phyloP scores from a whole-genome alignment of 2,888 invertebrate species.

The Nebria salina region DNA sequence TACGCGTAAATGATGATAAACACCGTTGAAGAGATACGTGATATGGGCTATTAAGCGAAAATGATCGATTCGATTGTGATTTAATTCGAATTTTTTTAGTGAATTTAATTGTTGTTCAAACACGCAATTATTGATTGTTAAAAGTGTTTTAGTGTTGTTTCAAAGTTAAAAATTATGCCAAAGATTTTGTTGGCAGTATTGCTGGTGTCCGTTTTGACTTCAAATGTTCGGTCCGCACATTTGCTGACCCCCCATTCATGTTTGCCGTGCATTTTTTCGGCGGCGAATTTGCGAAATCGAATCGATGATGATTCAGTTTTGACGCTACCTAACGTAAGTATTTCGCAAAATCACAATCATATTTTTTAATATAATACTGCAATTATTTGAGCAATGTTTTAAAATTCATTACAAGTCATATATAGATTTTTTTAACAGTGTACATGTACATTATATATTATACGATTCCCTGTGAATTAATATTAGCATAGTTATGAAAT shows the following conservation, averaged over 20 bases:
- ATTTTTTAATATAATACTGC: background rate
- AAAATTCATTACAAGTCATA: no score
- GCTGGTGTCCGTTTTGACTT: conserved; percentile 31
- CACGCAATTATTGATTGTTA: background rate
- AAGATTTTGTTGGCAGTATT: conserved; percentile 26
- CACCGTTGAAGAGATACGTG: background rate
- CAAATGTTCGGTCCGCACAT: conserved; percentile 30
- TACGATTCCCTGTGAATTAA: no score
- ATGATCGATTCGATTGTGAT: background rate
- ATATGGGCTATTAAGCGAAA: background rate
- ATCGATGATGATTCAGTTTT: conserved; percentile 19
- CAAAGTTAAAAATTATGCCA: conserved; percentile 37
- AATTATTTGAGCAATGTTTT: no score
- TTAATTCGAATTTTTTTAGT: background rate
- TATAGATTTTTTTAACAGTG: no score
- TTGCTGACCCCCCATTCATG: conserved; percentile 33
- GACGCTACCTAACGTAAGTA: conserved; percentile 2
- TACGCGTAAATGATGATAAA: background rate
- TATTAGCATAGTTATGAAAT: no score
- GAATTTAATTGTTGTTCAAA: background rate
- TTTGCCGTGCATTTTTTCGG: conserved; percentile 33
- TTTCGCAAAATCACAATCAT: background rate
- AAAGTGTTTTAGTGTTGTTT: background rate
- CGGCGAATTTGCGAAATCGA: conserved; percentile 5
- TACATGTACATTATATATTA: no score